Evolutionary conservation across 2,888 invertebrate species (phyloP).

Genomic region (Germaria angustata): DNA sequence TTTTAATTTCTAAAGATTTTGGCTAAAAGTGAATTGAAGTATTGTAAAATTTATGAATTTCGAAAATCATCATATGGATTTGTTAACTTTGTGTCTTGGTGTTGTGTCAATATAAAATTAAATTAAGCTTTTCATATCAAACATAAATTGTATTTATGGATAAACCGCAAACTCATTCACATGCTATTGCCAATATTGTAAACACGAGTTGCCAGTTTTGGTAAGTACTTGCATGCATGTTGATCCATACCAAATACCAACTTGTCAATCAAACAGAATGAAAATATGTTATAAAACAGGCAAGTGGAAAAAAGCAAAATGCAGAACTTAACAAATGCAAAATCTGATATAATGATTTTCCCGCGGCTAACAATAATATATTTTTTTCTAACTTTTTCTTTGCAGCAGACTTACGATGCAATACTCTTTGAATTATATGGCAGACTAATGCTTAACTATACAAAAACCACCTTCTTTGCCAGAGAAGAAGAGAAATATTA

Average conservation of each 20-base stretch:
- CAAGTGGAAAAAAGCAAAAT: conserved; percentile 24
- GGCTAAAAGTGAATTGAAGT: conserved; percentile 54
- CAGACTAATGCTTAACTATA: conserved; percentile 26
- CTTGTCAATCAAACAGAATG: conserved; percentile 74
- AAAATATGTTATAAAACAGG: conserved; percentile 67
- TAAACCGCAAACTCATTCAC: conserved; percentile 43
- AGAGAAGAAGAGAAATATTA: neutral
- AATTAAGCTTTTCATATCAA: conserved; percentile 21
- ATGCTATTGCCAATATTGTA: conserved; percentile 44
- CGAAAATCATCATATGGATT: conserved; percentile 31
- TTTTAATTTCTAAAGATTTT: neutral
- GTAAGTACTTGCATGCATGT: conserved; percentile 61
- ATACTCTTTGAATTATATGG: conserved; percentile 32
- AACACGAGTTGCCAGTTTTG: conserved; percentile 63
- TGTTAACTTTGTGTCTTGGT: neutral
- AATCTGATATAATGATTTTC: conserved; percentile 67
- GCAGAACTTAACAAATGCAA: conserved; percentile 60
- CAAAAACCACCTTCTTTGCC: neutral
- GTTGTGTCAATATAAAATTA: conserved; percentile 27
- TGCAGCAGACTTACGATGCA: neutral
- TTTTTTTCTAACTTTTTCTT: conserved; percentile 7
- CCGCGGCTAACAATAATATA: conserved; percentile 58
- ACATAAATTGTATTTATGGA: conserved; percentile 25
- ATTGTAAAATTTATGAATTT: conserved; percentile 46
- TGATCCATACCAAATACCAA: conserved; percentile 71